phyloP scores from a whole-genome alignment of 2,113 vertebrate genomes.

The Fukomys damarensis region DNA sequence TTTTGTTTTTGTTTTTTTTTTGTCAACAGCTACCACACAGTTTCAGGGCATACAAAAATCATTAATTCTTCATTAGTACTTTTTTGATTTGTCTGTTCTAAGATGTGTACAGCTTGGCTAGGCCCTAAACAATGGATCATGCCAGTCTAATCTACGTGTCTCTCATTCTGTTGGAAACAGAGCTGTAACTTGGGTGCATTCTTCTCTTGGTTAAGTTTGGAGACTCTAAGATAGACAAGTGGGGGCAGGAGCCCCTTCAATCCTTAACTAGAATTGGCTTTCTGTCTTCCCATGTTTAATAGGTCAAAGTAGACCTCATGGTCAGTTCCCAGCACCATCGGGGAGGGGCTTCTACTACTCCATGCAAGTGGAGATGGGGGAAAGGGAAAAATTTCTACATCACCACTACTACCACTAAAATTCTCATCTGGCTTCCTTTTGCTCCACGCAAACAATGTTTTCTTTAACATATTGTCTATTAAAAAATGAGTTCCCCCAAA shows the following conservation, averaged over 20 bases:
- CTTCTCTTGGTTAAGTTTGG: neutral
- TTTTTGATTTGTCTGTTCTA: neutral
- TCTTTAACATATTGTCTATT: neutral
- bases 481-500: neutral
- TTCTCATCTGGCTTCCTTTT: neutral
- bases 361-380: neutral
- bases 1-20: too few species aligned
- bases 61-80: neutral
- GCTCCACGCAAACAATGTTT: neutral
- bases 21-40: neutral
- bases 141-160: neutral
- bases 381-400: neutral
- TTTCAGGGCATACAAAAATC: neutral
- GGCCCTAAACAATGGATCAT: neutral
- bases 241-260: neutral
- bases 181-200: neutral
- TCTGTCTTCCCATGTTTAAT: neutral
- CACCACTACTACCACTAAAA: neutral
- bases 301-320: neutral
- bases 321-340: rapidly evolving
- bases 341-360: neutral
- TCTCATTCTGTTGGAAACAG: neutral
- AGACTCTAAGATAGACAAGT: neutral
- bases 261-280: neutral
- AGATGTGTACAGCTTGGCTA: neutral